Percentiles rank a stretch among this genome's conserved stretches.
Evolutionary conservation across 2,113 vertebrate genomes (phyloP).

Genomic region (Panurus biarmicus): DNA sequence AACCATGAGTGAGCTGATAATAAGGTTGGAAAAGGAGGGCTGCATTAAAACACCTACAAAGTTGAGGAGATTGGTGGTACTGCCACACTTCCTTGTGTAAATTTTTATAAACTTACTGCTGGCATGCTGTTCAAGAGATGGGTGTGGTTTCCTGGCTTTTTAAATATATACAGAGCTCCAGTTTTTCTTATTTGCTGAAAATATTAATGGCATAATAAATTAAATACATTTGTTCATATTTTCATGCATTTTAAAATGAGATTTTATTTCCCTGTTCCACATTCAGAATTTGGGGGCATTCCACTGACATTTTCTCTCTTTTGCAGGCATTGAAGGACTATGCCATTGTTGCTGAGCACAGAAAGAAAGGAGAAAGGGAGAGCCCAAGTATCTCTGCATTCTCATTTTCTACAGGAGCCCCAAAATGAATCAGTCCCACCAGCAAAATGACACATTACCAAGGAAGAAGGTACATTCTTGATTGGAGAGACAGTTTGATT

Average conservation of each 20-base stretch:
- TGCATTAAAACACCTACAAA: not conserved
- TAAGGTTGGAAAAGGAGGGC: not conserved
- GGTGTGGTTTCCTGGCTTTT: not conserved
- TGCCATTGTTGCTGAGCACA: not conserved
- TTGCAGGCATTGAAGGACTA: not conserved
- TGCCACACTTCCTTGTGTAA: not conserved
- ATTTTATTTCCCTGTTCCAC: not conserved
- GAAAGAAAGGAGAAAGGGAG: not conserved
- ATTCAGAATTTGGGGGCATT: not conserved
- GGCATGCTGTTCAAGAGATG: not conserved
- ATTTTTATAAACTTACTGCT: not conserved
- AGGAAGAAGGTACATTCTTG: not conserved
- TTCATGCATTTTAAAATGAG: not conserved
- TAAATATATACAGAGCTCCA: not conserved
- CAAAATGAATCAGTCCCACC: not conserved
- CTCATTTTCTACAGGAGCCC: not conserved
- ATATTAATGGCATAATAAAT: not conserved
- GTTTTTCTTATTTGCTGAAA: not conserved
- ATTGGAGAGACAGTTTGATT: not conserved
- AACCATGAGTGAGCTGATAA: not conserved
- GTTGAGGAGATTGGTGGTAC: not conserved
- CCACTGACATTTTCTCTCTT: not conserved
- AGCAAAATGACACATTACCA: not conserved
- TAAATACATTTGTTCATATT: not conserved
- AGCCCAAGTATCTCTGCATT: not conserved